Evolutionary conservation across 2,113 vertebrate species (phyloP).

Genomic region (Nestor notabilis): DNA sequence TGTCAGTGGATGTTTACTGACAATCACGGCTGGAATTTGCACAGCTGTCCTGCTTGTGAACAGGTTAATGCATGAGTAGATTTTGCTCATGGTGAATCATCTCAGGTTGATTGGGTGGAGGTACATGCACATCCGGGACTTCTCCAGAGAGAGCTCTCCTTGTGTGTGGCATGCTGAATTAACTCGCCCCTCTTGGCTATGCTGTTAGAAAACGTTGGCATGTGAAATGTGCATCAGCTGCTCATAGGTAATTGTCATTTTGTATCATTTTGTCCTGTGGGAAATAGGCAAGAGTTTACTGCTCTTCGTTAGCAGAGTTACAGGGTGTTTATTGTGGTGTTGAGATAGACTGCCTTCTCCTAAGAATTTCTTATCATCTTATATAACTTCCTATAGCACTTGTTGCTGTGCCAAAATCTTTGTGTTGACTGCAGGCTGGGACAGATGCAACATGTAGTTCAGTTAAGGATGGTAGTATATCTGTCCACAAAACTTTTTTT

Average conservation of each 20-base stretch:
- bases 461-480: neutral
- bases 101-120: neutral
- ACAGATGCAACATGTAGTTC: neutral
- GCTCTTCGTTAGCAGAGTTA: neutral
- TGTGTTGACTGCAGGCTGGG: neutral
- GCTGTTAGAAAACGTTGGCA: neutral
- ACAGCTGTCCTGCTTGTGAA: neutral
- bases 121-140: accelerated
- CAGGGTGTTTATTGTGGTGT: neutral
- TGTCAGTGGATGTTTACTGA: neutral
- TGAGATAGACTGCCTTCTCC: neutral
- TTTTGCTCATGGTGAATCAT: accelerated
- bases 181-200: neutral
- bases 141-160: neutral
- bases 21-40: neutral
- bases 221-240: neutral
- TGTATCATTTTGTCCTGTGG: neutral
- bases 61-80: neutral
- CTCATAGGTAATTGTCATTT: neutral
- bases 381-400: neutral
- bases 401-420: neutral
- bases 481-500: neutral
- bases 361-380: neutral
- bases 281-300: neutral
- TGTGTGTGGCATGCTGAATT: accelerated